Evolutionary conservation across 2,797 vertebrate genomes (phyloP), one percentile per base, ranked within the genome.

Genomic region (Myotis vivesi): DNA sequence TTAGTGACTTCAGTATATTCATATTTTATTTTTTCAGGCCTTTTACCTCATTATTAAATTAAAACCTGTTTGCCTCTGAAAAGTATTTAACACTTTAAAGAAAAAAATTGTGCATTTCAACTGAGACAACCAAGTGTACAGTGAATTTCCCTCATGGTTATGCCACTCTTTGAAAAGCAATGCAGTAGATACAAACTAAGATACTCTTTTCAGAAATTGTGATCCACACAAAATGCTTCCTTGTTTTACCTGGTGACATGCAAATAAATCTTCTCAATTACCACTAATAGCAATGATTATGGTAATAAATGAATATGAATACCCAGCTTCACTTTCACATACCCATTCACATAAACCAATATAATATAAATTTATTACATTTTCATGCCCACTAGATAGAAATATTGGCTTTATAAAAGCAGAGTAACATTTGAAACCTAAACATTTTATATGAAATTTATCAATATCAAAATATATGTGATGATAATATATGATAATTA

Each of bases 11-110:
- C 10, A n/a, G 41, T 57, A 88, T 88, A 86, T 77, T 92, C 11
- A 38, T 53, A 86, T 92, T 91, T 94, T 89, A 83, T 89, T 95
- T 96, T 94, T 94, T 57, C 8, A 86, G 9, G 0, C 15, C 15
- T 87, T 96, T 90, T 3, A 62, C 6, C 28, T 7, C 9, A 64
- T 87, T 19, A 93, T 44, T 85, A 86, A 90, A 86, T 85, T 87
- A 92, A 92, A 92, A 53, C 22, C 25, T 38, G 23, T 92, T 92
- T 92, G 41, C 81, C 57, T 89, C 30, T 91, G 57, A 10, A 89
- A 96, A 94, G 6, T 68, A 79, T 68, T 93, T 81, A 90, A 81
- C 11, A 73, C 17, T 87, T 91, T 51, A 79, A 88, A 77, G 11
- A 82, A 64, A 15, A 92, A 82, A 17, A 36, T 19, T 53, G 19